Base-by-base conservation (phyloP, 1,140 invertebrate species). In the Drosophila micromelanica region DNA sequence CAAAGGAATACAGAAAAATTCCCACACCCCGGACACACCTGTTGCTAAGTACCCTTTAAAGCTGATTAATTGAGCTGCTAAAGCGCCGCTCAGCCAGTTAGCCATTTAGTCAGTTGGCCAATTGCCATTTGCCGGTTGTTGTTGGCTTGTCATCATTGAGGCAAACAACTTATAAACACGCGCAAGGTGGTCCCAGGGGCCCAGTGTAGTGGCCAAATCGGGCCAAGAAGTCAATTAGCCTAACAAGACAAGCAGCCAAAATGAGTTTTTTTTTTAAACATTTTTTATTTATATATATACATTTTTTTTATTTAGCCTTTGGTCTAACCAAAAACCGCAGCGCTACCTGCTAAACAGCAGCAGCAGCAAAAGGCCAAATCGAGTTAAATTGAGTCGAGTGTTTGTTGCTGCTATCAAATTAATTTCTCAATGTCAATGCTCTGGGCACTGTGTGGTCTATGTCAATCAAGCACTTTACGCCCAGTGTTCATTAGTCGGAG, bases 391-490 rank as follows among this genome's bases (percentile, higher is more conserved):
- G 61, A 3, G 20, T 54, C n/a, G 70, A 60, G 63, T 73, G 63
- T 60, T 30, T 65, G 40, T 35, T 46, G 8, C 7, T 37, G 65
- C 77, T 80, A 78, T 78, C 76, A 78, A 78, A 76, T 80, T 67
- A 73, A 78, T 81, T 89, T 79, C 69, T 72, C 73, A 64, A 75
- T 69, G 45, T 59, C 68, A 54, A 48, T 70, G 68, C 51, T 68
- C 60, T 7, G 37, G 62, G 59, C 63, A n/a, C 74, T 89, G 85
- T 89, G 84, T 89, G 84, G 84, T 89, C 84, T 89, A 89, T 89
- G 84, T 73, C 84, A 90, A 89, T 89, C 84, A 89, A 80, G 84
- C 84, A 84, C 79, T 89, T 89, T 89, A 89, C 85, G 82, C 84
- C 75, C 73, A 67, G 73, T 54, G 11, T 89, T 84, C 79, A 79